Conservation (phyloP, 2,888 invertebrate genomes). For the Troides oblongomaculatus region DNA sequence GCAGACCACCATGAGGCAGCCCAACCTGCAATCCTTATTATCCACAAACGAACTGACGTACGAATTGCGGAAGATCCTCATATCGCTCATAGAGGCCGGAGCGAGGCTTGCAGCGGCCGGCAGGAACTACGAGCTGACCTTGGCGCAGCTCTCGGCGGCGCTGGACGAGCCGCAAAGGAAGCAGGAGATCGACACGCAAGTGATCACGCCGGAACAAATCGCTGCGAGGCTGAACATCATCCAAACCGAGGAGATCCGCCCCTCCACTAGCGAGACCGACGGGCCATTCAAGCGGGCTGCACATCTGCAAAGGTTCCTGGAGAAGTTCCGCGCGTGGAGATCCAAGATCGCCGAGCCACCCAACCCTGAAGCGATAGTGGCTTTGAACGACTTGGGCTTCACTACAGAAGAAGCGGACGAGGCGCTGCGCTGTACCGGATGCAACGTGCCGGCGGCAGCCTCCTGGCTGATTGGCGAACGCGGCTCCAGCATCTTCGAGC, state of each 20-base stretch:
- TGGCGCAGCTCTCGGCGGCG: constrained; percentile 62
- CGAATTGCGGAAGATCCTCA: constrained; percentile 66
- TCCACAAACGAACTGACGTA: constrained; percentile 70
- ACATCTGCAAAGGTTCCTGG: constrained; percentile 62
- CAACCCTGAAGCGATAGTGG: constrained; percentile 51
- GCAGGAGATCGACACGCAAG: constrained; percentile 53
- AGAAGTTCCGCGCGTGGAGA: constrained; percentile 68
- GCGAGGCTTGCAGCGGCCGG: constrained; percentile 68
- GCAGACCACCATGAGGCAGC: constrained; percentile 54
- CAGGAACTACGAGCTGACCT: constrained; percentile 61
- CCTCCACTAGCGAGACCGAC: constrained; percentile 32
- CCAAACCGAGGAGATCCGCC: constrained; percentile 33
- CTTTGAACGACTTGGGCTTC: constrained; percentile 65
- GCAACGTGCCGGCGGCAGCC: constrained; percentile 70
- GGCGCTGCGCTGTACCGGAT: constrained; percentile 61
- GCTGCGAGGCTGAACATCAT: constrained; percentile 50
- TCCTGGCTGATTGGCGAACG: constrained; percentile 70
- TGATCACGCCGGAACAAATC: constrained; percentile 68
- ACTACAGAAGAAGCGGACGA: constrained; percentile 55
- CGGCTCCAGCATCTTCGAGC: constrained; percentile 68
- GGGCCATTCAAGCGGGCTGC: constrained; percentile 58
- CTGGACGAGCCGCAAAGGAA: constrained; percentile 57
- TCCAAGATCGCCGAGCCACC: constrained; percentile 57
- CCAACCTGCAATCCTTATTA: constrained; percentile 65
- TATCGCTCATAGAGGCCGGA: constrained; percentile 70